Base-by-base conservation (phyloP, 2,888 invertebrate species). In the Lasioglossum pauxillum region DNA sequence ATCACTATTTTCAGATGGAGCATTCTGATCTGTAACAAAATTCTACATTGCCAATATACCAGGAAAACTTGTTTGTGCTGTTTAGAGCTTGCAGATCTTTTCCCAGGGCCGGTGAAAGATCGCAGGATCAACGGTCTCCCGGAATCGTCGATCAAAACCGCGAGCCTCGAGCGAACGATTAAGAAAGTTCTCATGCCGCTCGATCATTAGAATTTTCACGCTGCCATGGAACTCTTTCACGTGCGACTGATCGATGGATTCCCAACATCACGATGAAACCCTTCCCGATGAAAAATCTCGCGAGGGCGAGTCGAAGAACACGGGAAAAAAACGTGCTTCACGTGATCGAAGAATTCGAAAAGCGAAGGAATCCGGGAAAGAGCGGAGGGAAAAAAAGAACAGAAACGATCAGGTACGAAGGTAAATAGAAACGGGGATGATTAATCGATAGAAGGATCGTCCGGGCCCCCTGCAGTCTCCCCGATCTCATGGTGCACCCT, bases 141-240 rank as follows among this genome's bases (percentile, higher is more conserved):
- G 16, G 60, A 31, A 53, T 74, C 80, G 85, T 85, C 85, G 85
- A 80, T 86, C 75, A 78, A 44, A 60, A 16, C 23, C 53, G 44
- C 67, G 57, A 80, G 69, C 53, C 64, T 73, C 53, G 57, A 49
- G 35, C 53, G 57, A 91, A 94, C 94, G 94, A 94, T 94, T 94
- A 94, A 94, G 92, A 94, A 90, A 83, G 84, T 94, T 94, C 94
- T 94, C 94, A 94, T 93, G 92, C 90, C 92, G 91, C 89, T 94
- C 94, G 93, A 94, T 94, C 95, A 95, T 95, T 95, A 94, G 91
- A 91, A 94, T 94, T 94, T 95, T 93, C 94, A 94, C 94, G 94
- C 92, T 93, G 90, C 90, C 90, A 89, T 90, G 91, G 91, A 93
- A 95, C 94, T 94, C 94, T 94, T 95, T 94, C 92, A 93, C 90